Evolutionary conservation across 2,113 vertebrate species (phyloP).

Genomic region (Perca schrenkii): DNA sequence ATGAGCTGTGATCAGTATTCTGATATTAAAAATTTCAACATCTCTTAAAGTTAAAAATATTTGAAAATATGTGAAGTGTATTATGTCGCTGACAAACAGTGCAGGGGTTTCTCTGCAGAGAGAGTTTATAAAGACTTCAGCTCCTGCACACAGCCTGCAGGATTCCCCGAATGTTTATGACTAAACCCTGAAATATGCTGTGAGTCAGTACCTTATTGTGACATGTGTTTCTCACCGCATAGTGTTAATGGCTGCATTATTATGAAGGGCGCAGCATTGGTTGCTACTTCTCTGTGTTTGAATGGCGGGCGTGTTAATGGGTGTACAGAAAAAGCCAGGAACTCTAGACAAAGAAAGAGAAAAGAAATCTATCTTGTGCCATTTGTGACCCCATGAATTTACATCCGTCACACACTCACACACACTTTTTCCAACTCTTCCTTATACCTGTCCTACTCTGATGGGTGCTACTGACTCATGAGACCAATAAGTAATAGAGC

Average conservation of each 20-base stretch:
- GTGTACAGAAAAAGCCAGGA: neutral
- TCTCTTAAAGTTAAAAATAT: neutral
- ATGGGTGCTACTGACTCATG: neutral
- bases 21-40: neutral
- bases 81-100: neutral
- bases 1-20: neutral
- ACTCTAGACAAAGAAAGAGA: neutral
- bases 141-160: neutral
- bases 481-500: neutral
- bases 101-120: neutral
- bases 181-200: constrained; percentile 46
- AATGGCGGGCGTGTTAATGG: constrained; percentile 24
- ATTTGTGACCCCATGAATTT: no score
- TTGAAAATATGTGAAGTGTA: neutral
- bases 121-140: neutral
- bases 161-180: constrained; percentile 37
- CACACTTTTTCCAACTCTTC: neutral
- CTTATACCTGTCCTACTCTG: neutral
- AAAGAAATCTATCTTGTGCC: no score
- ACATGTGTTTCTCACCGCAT: neutral
- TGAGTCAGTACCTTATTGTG: neutral
- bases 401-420: neutral
- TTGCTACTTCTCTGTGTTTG: neutral
- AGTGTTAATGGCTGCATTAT: neutral
- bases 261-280: constrained; percentile 6